A percentile compares a stretch with the other conserved stretches of the same genome.
phyloP scores from a whole-genome alignment of 2,113 vertebrate genomes.

The Thomomys bottae region DNA sequence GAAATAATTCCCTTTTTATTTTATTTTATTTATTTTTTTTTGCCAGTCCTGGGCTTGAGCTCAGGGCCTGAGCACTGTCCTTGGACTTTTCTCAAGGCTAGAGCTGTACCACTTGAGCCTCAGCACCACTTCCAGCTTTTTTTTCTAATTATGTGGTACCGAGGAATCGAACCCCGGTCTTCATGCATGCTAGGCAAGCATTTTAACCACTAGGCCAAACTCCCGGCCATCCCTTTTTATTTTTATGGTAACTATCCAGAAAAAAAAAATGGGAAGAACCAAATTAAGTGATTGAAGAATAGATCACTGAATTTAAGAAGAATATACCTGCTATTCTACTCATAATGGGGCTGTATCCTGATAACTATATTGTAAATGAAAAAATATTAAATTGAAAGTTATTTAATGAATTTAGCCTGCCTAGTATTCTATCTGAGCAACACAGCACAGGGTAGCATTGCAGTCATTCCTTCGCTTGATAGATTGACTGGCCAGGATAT shows the following conservation, averaged over 20 bases:
- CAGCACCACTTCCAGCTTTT: no score
- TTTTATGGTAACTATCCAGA: not conserved
- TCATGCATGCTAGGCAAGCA: no score
- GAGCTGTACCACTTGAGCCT: no score
- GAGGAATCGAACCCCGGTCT: no score
- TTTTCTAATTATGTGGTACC: no score
- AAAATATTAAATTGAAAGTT: not conserved
- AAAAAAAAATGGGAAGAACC: not conserved
- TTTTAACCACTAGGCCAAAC: no score
- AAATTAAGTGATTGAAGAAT: not conserved
- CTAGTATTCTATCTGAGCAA: not conserved
- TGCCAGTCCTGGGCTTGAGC: no score
- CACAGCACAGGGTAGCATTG: not conserved
- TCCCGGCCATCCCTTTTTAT: no score
- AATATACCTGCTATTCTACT: not conserved
- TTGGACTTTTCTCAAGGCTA: no score
- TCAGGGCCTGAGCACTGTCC: no score
- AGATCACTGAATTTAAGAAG: conserved; percentile 23
- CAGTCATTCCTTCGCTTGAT: not conserved
- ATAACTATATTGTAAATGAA: not conserved
- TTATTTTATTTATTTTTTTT: no score
- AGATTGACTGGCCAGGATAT: no score
- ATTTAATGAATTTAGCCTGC: not conserved
- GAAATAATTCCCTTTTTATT: not conserved
- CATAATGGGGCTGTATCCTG: not conserved